A percentile compares a stretch with the other conserved stretches of the same genome.
Evolutionary conservation across 2,113 vertebrate species (phyloP).

Genomic region (Catharus minimus): DNA sequence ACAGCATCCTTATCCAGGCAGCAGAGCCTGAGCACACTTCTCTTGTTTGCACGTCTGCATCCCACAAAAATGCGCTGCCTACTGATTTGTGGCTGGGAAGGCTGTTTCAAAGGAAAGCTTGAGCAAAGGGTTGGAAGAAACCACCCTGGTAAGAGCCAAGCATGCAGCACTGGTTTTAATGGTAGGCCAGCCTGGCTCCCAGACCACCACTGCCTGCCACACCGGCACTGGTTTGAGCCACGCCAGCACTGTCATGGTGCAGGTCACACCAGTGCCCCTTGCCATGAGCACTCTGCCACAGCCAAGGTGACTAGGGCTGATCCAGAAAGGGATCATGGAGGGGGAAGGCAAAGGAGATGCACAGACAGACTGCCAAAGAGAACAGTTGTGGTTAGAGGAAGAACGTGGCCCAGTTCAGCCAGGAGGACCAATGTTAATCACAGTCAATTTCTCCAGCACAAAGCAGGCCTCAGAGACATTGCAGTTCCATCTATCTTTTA

Average conservation of each 20-base stretch:
- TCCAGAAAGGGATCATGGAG: background rate
- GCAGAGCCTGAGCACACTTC: background rate
- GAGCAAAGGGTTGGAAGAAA: constrained; percentile 5
- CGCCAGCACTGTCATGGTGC: accelerated
- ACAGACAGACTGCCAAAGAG: background rate
- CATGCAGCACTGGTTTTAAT: background rate
- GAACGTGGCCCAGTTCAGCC: background rate
- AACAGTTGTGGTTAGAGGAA: background rate
- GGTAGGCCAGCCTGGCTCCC: background rate
- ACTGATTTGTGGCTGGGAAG: constrained; percentile 22
- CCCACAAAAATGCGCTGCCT: background rate
- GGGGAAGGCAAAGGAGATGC: background rate
- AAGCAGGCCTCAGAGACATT: background rate
- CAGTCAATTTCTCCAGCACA: background rate
- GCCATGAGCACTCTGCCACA: background rate
- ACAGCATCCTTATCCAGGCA: background rate
- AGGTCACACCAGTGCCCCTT: background rate
- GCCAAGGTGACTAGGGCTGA: background rate
- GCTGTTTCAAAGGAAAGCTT: background rate
- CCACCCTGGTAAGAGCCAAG: background rate
- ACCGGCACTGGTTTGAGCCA: background rate
- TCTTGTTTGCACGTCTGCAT: background rate
- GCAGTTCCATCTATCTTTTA: background rate
- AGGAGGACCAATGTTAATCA: background rate
- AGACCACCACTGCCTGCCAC: background rate